Percentiles rank a stretch among this genome's conserved stretches.
Evolutionary conservation across 2,888 invertebrate species (phyloP).

Genomic region (Alloscopus bannaensis): DNA sequence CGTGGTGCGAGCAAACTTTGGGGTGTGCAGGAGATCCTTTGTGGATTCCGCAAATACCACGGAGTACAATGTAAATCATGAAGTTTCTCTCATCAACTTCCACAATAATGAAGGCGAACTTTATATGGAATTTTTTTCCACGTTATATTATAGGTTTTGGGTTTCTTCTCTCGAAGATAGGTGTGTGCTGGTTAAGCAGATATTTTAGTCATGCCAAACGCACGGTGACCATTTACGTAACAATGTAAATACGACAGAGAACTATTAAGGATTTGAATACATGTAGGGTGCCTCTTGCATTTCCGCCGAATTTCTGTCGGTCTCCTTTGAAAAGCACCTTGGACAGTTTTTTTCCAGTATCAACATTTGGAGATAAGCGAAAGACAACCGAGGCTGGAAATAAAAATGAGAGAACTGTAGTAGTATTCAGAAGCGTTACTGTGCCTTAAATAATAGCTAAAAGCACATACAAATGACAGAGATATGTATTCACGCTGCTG

Average conservation of each 20-base stretch:
- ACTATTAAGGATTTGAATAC: constrained; percentile 21
- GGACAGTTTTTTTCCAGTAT: background rate
- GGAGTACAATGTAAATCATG: constrained; percentile 39
- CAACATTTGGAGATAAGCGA: background rate
- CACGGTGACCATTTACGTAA: background rate
- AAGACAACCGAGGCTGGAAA: background rate
- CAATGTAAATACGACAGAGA: background rate
- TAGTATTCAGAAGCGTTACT: background rate
- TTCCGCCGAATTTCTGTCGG: constrained; percentile 27
- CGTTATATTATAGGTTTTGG: too few species aligned
- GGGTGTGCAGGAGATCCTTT: constrained; percentile 1
- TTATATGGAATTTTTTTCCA: constrained; percentile 12
- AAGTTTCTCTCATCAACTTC: constrained; percentile 28
- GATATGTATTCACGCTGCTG: background rate
- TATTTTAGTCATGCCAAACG: background rate
- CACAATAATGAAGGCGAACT: constrained; percentile 22
- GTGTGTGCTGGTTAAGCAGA: constrained; percentile 19
- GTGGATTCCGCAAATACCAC: constrained; percentile 40
- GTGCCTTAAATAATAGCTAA: background rate
- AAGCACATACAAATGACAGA: background rate
- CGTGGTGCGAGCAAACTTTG: background rate
- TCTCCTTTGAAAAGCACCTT: constrained; percentile 36
- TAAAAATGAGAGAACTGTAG: background rate
- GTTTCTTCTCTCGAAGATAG: constrained; percentile 8
- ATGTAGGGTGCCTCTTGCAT: constrained; percentile 10